Base-by-base conservation (phyloP, 2,113 vertebrate species). In the Barbus barbus region DNA sequence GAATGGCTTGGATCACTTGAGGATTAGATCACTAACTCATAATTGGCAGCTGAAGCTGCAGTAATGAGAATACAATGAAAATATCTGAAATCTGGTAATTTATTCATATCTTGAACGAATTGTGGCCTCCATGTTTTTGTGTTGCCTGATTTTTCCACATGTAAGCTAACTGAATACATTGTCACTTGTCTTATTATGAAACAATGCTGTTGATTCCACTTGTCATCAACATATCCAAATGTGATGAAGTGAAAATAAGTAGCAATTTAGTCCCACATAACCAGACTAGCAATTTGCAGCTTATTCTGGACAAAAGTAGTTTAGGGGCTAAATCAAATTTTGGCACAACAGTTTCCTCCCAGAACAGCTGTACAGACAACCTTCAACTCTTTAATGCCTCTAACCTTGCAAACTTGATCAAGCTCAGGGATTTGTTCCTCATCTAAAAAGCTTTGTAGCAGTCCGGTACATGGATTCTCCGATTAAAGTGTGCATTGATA, bases 221-320 rank as follows among this genome's bases (percentile, higher is more conserved):
- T 26, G 67, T 24, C 76, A 71, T 83, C 65, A 78, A 41, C 74
- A 28, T 33, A 38, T 76, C 79, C 26, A 46, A 56, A 38, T 31
- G 22, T 83, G 38, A 85, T 85, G 77, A n/a, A 61, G 67, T 53
- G 46, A 79, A 85, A 58, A 31, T 58, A 65, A 74, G 74, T 26
- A 38, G 16, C 24, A 16, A 56, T 75, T 33, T 87, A 87, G 85
- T 28, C 22, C 18, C 20, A 82, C 63, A 78, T 81, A 84, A 84
- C 36, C 77, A 83, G 88, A 84, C 83, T 53, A 88, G 89, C 86
- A 83, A 8, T 83, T 63, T 26, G 20, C 36, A 71, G 13, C 7
- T 41, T 71, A 56, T 44, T 36, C 11, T 14, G 51, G n/a, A 18
- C 74, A 56, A 77, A 33, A 69, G 22, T 38, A 5, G 3, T 38